Evolutionary conservation across 2,888 invertebrate genomes (phyloP).

Genomic region (Oegoconia quadripuncta): DNA sequence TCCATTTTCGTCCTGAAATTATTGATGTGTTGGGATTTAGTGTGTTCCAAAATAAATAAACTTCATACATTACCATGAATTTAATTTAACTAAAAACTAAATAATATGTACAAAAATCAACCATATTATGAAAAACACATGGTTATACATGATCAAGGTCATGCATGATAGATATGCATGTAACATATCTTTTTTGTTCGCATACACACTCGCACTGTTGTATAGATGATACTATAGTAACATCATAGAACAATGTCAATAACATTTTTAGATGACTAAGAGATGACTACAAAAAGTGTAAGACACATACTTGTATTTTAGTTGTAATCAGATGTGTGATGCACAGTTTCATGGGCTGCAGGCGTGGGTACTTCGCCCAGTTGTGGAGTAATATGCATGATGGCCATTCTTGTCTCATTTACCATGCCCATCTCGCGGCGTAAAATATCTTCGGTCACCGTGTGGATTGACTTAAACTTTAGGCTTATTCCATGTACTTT

Average conservation of each 20-base stretch:
- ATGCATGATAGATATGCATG: too few species aligned
- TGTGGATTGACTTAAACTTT: slow-evolving; percentile 73
- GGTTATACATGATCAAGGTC: too few species aligned
- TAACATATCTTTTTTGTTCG: too few species aligned
- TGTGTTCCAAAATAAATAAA: too few species aligned
- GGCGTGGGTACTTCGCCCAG: slow-evolving; percentile 52
- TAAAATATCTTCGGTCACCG: slow-evolving; percentile 64
- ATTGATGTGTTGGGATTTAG: too few species aligned
- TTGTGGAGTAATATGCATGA: slow-evolving; percentile 61
- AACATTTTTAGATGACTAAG: neutral
- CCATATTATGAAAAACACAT: too few species aligned
- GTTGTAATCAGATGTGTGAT: slow-evolving; percentile 30
- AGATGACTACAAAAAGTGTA: too few species aligned
- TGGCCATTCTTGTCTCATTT: slow-evolving; percentile 52
- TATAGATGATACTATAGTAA: neutral
- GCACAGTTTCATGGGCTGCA: slow-evolving; percentile 58
- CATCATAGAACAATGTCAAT: neutral
- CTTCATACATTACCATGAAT: too few species aligned
- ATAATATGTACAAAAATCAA: too few species aligned
- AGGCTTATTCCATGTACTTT: slow-evolving; percentile 72
- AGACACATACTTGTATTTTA: slow-evolving; percentile 12
- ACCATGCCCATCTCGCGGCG: slow-evolving; percentile 57
- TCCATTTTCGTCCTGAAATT: too few species aligned
- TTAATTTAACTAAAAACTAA: too few species aligned
- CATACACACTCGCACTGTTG: too few species aligned